Evolutionary conservation across 2,113 vertebrate species (phyloP).

Genomic region (Osmerus mordax): DNA sequence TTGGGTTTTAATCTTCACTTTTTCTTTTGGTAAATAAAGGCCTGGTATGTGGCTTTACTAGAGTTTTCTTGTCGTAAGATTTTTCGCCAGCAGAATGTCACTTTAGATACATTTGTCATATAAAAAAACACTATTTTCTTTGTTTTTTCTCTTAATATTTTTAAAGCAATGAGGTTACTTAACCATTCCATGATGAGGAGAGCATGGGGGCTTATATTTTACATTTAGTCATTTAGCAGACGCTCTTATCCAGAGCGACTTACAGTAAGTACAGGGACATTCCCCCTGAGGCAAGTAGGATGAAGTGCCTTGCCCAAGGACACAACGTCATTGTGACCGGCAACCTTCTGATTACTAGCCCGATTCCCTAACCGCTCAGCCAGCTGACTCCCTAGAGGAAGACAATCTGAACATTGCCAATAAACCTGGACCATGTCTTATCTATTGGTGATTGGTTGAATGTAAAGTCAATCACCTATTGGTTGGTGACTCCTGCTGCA

Average conservation of each 20-base stretch:
- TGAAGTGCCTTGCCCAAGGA: too few species aligned
- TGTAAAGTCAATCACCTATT: constrained; percentile 47
- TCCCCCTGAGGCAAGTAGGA: too few species aligned
- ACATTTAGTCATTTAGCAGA: too few species aligned
- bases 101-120: background rate
- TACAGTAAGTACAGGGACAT: too few species aligned
- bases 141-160: constrained; percentile 16
- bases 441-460: constrained; percentile 43
- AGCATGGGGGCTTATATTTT: background rate
- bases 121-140: constrained; percentile 28
- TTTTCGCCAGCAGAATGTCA: background rate
- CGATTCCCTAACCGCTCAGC: too few species aligned
- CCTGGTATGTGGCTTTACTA: background rate
- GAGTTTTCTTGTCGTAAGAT: background rate
- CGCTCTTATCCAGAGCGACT: too few species aligned
- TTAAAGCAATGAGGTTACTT: background rate
- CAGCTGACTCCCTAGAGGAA: background rate
- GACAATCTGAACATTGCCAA: constrained; percentile 32
- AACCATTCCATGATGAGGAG: constrained; percentile 1
- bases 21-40: constrained; percentile 42
- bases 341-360: too few species aligned
- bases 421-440: constrained; percentile 25
- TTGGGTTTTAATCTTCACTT: constrained; percentile 23
- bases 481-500: constrained; percentile 49
- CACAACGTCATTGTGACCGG: too few species aligned